phyloP scores from a whole-genome alignment of 2,888 invertebrate genomes.

The Acleris sparsana region DNA sequence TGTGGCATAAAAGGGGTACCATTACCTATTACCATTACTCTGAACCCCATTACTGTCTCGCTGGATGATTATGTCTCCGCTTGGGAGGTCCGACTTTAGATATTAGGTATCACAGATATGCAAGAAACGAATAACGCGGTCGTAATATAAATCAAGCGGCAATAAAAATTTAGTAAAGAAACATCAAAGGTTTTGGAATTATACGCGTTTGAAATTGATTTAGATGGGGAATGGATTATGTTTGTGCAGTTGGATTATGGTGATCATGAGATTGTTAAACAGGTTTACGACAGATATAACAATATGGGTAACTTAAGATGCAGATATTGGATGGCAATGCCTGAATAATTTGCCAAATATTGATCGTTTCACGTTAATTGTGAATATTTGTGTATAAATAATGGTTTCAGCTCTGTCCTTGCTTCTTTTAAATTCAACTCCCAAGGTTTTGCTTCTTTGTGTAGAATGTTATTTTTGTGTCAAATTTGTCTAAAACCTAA shows the following conservation, averaged over 20 bases:
- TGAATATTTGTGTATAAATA: too few species aligned
- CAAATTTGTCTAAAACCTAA: too few species aligned
- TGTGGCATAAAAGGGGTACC: conserved; percentile 21
- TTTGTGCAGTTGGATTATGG: conserved; percentile 8
- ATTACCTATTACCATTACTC: conserved; percentile 26
- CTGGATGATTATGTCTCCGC: conserved; percentile 10
- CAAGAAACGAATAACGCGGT: conserved; percentile 18
- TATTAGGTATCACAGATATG: conserved; percentile 25
- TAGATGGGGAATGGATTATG: conserved; percentile 17
- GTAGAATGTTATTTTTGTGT: too few species aligned
- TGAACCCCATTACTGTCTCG: conserved; percentile 4
- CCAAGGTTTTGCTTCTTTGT: too few species aligned
- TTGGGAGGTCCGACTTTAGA: conserved; percentile 24
- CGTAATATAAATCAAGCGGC: conserved; percentile 32
- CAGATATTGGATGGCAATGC: too few species aligned
- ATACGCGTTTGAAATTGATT: conserved; percentile 25
- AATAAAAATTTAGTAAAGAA: conserved; percentile 22
- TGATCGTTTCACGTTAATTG: too few species aligned
- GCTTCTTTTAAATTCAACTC: too few species aligned
- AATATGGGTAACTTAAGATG: too few species aligned
- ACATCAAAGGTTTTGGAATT: conserved; percentile 22
- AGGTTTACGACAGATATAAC: too few species aligned
- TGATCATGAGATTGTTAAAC: not conserved
- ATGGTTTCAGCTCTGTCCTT: too few species aligned
- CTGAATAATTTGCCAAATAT: too few species aligned